Evolutionary conservation across 2,797 vertebrate genomes (phyloP).

Genomic region (Capromys pilorides): DNA sequence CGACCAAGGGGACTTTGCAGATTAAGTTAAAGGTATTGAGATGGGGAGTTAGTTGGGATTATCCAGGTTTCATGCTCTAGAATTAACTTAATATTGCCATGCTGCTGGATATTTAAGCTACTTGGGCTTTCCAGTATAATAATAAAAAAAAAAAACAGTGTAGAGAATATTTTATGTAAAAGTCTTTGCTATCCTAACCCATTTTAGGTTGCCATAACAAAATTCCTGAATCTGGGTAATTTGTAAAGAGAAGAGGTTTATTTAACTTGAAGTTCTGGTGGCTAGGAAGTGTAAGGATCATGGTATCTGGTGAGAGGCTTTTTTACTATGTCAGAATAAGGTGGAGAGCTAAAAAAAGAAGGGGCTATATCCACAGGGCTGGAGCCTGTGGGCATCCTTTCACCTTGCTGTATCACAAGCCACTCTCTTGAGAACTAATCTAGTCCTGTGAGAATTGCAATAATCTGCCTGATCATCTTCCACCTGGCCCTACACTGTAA

Average conservation of each 20-base stretch:
- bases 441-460: not conserved
- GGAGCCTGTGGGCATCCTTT: not conserved
- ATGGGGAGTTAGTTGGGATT: not conserved
- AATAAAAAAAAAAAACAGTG: constrained; percentile 9
- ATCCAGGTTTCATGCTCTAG: constrained; percentile 17
- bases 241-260: not conserved
- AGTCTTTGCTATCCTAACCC: not conserved
- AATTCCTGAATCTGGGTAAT: not conserved
- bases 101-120: not conserved
- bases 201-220: not conserved
- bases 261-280: not conserved
- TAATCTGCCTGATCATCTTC: not conserved
- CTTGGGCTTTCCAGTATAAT: constrained; percentile 18
- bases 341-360: not conserved
- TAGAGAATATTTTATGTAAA: constrained; percentile 25
- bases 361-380: not conserved
- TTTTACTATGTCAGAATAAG: not conserved
- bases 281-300: not conserved
- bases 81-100: not conserved
- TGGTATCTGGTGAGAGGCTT: not conserved
- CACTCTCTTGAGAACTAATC: not conserved
- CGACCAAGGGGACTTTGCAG: not conserved
- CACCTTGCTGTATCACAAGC: not conserved
- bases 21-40: not conserved
- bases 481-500: not conserved